Conservation (phyloP, 2,797 vertebrate species). For the Crax fasciolata region DNA sequence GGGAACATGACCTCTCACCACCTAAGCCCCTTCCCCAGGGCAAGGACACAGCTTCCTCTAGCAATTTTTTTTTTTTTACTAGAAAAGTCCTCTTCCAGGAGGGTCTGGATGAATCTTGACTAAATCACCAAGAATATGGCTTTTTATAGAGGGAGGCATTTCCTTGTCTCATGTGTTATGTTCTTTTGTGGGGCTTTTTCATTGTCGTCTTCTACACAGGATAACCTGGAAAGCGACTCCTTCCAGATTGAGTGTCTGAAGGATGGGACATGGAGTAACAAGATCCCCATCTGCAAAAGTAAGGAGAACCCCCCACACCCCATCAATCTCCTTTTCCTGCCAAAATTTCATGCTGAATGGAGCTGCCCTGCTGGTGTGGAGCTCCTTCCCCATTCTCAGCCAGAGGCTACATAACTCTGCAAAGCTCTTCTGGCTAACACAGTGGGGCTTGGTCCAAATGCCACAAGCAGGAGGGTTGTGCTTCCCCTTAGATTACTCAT, state of each 20-base stretch:
- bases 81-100: background rate
- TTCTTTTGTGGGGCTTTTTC: background rate
- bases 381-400: slow-evolving; percentile 47
- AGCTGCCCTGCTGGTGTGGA: slow-evolving; percentile 28
- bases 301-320: slow-evolving; percentile 73
- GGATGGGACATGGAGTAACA: slow-evolving; percentile 90
- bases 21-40: background rate
- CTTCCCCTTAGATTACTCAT: slow-evolving; percentile 42
- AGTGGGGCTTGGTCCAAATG: background rate
- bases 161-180: background rate
- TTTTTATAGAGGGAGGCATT: background rate
- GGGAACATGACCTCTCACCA: background rate
- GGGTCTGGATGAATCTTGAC: background rate
- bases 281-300: slow-evolving; percentile 90
- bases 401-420: slow-evolving; percentile 49
- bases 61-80: background rate
- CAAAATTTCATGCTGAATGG: background rate
- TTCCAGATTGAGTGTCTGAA: slow-evolving; percentile 90
- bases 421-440: slow-evolving; percentile 50
- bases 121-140: background rate
- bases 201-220: slow-evolving; percentile 79
- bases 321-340: background rate
- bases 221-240: slow-evolving; percentile 84
- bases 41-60: background rate
- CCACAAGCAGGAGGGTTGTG: slow-evolving; percentile 24